Percentiles rank a stretch among this genome's conserved stretches.
Conservation (phyloP, 1,140 invertebrate species). For the Orussus abietinus region DNA sequence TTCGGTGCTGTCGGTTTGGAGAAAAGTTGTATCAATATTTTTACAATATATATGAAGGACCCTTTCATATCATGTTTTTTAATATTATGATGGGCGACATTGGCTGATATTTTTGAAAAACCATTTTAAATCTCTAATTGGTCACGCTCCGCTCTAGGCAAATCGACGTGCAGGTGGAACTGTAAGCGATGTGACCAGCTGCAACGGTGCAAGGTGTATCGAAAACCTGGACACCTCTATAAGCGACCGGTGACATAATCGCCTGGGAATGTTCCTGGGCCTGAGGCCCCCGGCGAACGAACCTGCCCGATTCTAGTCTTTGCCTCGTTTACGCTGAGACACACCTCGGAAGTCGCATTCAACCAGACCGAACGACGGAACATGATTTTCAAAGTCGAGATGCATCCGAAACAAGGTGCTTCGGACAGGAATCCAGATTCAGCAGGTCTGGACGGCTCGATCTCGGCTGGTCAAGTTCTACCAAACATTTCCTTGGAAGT, state of each 20-base stretch:
- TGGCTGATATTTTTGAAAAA: constrained; percentile 7
- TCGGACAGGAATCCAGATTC: background rate
- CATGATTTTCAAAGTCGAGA: constrained; percentile 9
- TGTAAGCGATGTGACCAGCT: constrained; percentile 10
- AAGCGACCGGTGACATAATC: constrained; percentile 36
- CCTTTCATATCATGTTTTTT: background rate
- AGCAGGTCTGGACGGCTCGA: constrained; percentile 4
- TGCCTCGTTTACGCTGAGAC: background rate
- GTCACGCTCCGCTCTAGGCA: constrained; percentile 30
- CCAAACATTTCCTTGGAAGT: no score
- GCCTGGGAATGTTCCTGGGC: constrained; percentile 32
- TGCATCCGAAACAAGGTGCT: constrained; percentile 14
- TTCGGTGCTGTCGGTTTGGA: no score
- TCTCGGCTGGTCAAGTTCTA: no score
- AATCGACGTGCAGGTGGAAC: constrained; percentile 14
- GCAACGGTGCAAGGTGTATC: constrained; percentile 20
- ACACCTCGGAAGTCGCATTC: background rate
- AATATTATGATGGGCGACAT: background rate
- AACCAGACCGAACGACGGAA: constrained; percentile 15
- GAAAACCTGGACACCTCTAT: constrained; percentile 28
- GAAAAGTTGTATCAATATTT: no score
- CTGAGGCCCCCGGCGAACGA: constrained; percentile 22
- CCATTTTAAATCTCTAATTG: constrained; percentile 13
- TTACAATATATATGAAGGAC: no score
- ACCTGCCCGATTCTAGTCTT: constrained; percentile 8